Conservation (phyloP, 2,888 invertebrate genomes). For the Lasius fuliginosus region DNA sequence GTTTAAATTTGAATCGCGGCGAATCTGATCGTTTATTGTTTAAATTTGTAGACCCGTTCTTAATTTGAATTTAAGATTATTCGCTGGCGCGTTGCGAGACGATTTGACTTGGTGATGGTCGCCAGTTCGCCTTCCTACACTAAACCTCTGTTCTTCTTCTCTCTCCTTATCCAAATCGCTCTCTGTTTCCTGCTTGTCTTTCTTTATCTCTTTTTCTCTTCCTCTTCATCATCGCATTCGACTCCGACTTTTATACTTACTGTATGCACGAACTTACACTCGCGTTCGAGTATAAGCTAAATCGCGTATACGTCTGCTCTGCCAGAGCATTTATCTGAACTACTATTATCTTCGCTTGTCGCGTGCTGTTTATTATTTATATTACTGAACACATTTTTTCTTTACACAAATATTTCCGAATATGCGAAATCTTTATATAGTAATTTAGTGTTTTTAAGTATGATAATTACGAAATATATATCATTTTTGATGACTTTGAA, state of each 20-base stretch:
- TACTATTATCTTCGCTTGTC: slow-evolving; percentile 14
- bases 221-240: slow-evolving; percentile 55
- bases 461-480: background rate
- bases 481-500: background rate
- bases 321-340: slow-evolving; percentile 21
- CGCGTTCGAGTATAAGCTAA: slow-evolving; percentile 19
- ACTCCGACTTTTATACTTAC: slow-evolving; percentile 57
- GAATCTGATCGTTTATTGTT: slow-evolving; percentile 85
- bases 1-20: slow-evolving; percentile 84
- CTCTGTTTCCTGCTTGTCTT: slow-evolving; percentile 16
- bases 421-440: background rate
- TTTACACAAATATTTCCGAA: background rate
- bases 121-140: slow-evolving; percentile 78
- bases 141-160: slow-evolving; percentile 52
- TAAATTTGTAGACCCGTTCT: slow-evolving; percentile 85
- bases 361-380: background rate
- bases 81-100: slow-evolving; percentile 84
- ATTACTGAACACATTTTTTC: background rate
- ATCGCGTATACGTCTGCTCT: slow-evolving; percentile 12
- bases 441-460: background rate
- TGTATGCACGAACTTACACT: slow-evolving; percentile 18
- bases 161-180: slow-evolving; percentile 41
- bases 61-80: slow-evolving; percentile 85
- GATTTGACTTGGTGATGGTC: slow-evolving; percentile 85
- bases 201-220: slow-evolving; percentile 25